A percentile compares a stretch with the other conserved stretches of the same genome.
These are phyloP conservation scores for Ctenoplectra terminalis DNA, from an alignment of 1,140 invertebrate genomes.

Conservation along the genomic window DNA sequence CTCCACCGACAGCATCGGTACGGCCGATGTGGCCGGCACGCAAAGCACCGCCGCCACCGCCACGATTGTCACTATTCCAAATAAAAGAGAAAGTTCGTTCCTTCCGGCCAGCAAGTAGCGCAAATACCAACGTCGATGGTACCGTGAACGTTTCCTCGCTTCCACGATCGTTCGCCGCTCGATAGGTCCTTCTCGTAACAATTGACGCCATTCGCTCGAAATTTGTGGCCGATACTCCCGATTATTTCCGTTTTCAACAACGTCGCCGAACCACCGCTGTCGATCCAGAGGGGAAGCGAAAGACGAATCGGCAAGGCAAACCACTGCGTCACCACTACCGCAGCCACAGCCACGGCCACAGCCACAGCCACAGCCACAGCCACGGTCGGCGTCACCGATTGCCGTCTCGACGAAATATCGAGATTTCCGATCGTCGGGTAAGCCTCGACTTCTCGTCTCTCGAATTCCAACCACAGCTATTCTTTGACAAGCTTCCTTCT, in stretches of 20 bases:
- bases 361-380: too few species aligned
- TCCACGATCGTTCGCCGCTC: background rate
- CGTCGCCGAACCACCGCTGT: background rate
- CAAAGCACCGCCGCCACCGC: slow-evolving; percentile 12
- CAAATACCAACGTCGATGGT: background rate
- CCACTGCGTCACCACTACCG: background rate
- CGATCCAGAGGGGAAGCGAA: background rate
- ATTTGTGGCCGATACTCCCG: background rate
- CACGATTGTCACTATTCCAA: slow-evolving; percentile 18
- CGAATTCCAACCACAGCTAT: background rate
- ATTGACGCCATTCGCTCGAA: background rate
- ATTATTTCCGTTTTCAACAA: background rate
- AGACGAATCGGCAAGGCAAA: background rate
- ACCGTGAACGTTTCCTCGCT: too few species aligned
- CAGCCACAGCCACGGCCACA: too few species aligned
- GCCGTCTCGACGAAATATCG: background rate
- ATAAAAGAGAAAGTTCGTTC: background rate
- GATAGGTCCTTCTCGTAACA: too few species aligned
- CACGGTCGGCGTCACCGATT: background rate
- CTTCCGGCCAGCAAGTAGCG: background rate
- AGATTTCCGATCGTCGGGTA: background rate
- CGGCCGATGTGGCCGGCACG: slow-evolving; percentile 9
- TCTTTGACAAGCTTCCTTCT: background rate
- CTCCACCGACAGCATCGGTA: slow-evolving; percentile 28
- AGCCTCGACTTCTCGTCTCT: background rate